Conservation (phyloP, 2,113 vertebrate species). For the Callospermophilus lateralis region DNA sequence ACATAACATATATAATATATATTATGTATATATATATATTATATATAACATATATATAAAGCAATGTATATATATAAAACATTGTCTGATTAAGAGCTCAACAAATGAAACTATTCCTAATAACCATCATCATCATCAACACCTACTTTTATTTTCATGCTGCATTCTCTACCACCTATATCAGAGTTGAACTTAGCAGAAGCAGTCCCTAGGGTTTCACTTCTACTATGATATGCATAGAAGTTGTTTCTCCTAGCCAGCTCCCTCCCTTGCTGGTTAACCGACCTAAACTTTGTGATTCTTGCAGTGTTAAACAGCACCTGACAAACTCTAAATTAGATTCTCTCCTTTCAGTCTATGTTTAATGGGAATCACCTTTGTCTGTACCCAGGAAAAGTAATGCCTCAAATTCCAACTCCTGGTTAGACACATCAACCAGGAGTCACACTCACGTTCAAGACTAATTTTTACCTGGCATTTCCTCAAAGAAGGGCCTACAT, state of each 20-base stretch:
- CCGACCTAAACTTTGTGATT: constrained; percentile 48
- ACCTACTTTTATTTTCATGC: not conserved
- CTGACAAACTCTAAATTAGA: constrained; percentile 77
- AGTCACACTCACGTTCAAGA: constrained; percentile 70
- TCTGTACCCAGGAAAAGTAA: constrained; percentile 70
- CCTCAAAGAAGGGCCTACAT: constrained; percentile 73
- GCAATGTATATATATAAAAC: not conserved
- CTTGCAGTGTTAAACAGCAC: constrained; percentile 53
- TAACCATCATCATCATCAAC: not conserved
- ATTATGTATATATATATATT: too few species aligned
- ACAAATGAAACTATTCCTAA: not conserved
- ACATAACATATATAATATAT: not conserved
- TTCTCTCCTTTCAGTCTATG: not conserved
- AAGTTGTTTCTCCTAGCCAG: not conserved
- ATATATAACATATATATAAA: too few species aligned
- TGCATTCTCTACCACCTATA: not conserved
- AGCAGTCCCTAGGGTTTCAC: not conserved
- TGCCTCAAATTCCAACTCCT: constrained; percentile 66
- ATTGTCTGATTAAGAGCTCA: not conserved
- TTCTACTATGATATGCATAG: not conserved
- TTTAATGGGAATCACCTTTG: constrained; percentile 30
- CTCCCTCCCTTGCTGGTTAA: not conserved
- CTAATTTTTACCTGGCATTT: constrained; percentile 82
- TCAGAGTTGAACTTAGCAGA: not conserved
- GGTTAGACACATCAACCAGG: constrained; percentile 71